Base-by-base conservation (phyloP, 30 jellyfish, hydroid and myxozoan genomes). In the Pelagia noctiluca region DNA sequence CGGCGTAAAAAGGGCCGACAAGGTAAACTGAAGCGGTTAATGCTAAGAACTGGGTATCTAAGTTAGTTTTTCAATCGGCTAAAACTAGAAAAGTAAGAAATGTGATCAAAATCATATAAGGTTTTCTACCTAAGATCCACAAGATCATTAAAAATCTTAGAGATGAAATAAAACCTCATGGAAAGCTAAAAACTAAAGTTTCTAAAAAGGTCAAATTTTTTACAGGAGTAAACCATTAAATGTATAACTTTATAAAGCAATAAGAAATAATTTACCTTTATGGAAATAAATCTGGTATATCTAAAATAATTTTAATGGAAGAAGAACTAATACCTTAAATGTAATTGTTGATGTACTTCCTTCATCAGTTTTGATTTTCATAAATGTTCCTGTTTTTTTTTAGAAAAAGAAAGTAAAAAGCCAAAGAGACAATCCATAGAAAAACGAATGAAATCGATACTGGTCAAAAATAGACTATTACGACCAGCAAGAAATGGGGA, bases 341-440 rank as follows among this genome's bases (percentile, higher is more conserved):
- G 16, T 42, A 5, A 42, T 42, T 16, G 8, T 16, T 42, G 8
- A 8, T 8, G 8, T 42, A 16, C 57, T 42, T 5, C 16, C 16
- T 42, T 42, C 57, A 5, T 42, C 24, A 12, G 8, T 24, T 7
- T 24, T 54, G 10, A 12, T 54, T 24, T 24, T 19, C 22, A 2
- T 10, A 64, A 11, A 5, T 19, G 0, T 25, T 57, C 25, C 34
- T 26, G 24, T 50, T 63, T 57, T 61, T 0, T 77, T 72, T 33
- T 76, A 90, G 97, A 90, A 57, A 52, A 38, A 26, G 87, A 74
- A 16, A 88, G 42, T 37, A 90, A 90, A 83, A 87, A 92, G 69
- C 93, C 89, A 3, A 61, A 74, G 35, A 54, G 91, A 71, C 65
- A 85, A 47, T 75, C 76, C n/a, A 38, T 76, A 7, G 97, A 90